A percentile compares a stretch with the other conserved stretches of the same genome.
Evolutionary conservation across 2,888 invertebrate species (phyloP).

Genomic region (Oxyteleia sp.): DNA sequence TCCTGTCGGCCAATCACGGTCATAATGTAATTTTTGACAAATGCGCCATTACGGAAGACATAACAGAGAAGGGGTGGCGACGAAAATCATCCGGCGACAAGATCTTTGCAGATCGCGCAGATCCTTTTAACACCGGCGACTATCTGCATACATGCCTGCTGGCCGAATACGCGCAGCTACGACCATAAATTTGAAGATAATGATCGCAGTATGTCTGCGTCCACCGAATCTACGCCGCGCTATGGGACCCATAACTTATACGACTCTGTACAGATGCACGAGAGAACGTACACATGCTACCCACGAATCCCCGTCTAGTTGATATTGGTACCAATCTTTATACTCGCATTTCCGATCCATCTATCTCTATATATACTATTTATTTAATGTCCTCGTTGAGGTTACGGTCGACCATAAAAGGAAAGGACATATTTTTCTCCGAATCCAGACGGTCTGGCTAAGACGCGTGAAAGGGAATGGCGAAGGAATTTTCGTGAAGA

Average conservation of each 20-base stretch:
- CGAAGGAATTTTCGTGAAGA: not conserved
- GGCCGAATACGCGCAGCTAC: slow-evolving; percentile 74
- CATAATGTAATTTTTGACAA: slow-evolving; percentile 57
- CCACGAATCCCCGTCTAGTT: slow-evolving; percentile 56
- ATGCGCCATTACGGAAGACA: slow-evolving; percentile 48
- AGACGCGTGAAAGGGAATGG: not conserved
- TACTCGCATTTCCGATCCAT: slow-evolving; percentile 58
- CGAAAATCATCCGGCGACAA: slow-evolving; percentile 65
- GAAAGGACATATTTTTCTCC: slow-evolving; percentile 31
- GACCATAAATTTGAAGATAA: slow-evolving; percentile 86
- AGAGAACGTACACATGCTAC: slow-evolving; percentile 72
- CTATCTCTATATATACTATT: slow-evolving; percentile 61
- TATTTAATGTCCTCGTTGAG: slow-evolving; percentile 51
- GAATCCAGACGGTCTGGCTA: slow-evolving; percentile 3
- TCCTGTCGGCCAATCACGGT: slow-evolving; percentile 24
- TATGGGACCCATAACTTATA: slow-evolving; percentile 87
- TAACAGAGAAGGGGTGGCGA: slow-evolving; percentile 66
- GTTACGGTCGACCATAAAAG: slow-evolving; percentile 42
- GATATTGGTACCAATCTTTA: slow-evolving; percentile 67
- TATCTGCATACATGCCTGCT: slow-evolving; percentile 75
- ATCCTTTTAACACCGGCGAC: slow-evolving; percentile 81
- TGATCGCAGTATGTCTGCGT: slow-evolving; percentile 87
- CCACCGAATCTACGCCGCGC: slow-evolving; percentile 86
- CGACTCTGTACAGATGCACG: slow-evolving; percentile 80
- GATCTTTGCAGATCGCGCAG: slow-evolving; percentile 75